Evolutionary conservation across 2,888 invertebrate species (phyloP).

Genomic region (Camptogramma bilineatum): DNA sequence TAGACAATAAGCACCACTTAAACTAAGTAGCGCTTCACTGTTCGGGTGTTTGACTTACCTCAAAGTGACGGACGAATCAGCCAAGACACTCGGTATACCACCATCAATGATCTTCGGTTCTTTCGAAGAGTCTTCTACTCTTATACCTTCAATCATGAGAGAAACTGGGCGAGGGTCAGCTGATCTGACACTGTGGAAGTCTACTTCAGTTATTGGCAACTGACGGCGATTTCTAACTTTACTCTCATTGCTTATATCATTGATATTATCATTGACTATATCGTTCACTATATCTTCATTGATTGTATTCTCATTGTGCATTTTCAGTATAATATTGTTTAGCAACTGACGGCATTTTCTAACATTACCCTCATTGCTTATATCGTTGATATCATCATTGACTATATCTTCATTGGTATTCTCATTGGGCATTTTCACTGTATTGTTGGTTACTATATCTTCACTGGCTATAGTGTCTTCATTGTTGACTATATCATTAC

Average conservation of each 20-base stretch:
- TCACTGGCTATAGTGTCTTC: background rate
- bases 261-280: background rate
- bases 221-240: constrained; percentile 24
- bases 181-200: constrained; percentile 53
- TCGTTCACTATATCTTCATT: constrained; percentile 1
- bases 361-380: too few relatives aligned
- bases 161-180: constrained; percentile 45
- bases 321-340: too few relatives aligned
- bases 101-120: constrained; percentile 80
- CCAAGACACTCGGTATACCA: constrained; percentile 89
- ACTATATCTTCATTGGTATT: background rate
- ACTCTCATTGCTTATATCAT: background rate
- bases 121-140: constrained; percentile 86
- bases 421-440: background rate
- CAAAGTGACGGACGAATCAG: constrained; percentile 85
- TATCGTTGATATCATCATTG: background rate
- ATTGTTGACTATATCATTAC: background rate
- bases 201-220: constrained; percentile 44
- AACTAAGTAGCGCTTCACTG: too few relatives aligned
- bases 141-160: constrained; percentile 79
- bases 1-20: too few relatives aligned
- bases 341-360: too few relatives aligned
- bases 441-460: background rate
- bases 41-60: too few relatives aligned
- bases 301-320: constrained; percentile 1